These are phyloP conservation scores for Zygothrica quintamaculata DNA, from an alignment of 2,888 invertebrate species.

Conservation along the genomic window DNA sequence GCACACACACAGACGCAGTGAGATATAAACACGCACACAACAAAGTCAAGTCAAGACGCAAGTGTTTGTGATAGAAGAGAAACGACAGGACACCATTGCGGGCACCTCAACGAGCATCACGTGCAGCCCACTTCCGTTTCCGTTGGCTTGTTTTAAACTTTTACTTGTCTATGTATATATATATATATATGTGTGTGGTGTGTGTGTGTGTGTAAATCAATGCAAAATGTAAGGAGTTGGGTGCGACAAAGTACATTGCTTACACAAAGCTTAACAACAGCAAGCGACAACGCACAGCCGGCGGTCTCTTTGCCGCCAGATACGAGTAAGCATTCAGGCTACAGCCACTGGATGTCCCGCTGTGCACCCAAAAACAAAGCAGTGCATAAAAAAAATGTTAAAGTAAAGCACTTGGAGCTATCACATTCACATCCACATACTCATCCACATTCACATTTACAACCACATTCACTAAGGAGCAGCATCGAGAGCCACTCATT, in stretches of 20 bases:
- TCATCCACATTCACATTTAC: constrained; percentile 21
- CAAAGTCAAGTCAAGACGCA: constrained; percentile 61
- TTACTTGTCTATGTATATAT: constrained; percentile 17
- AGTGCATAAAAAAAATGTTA: constrained; percentile 66
- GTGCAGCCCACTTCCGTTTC: constrained; percentile 77
- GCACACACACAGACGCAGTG: constrained; percentile 18
- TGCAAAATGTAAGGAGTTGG: constrained; percentile 41
- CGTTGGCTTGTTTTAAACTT: constrained; percentile 78
- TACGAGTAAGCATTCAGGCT: constrained; percentile 14
- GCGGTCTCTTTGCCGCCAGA: constrained; percentile 47
- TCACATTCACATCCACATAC: constrained; percentile 59
- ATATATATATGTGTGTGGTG: constrained; percentile 36
- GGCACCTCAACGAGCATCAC: constrained; percentile 70
- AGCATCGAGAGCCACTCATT: constrained; percentile 79
- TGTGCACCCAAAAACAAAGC: constrained; percentile 65
- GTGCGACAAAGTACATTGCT: constrained; percentile 73
- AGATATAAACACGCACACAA: constrained; percentile 12
- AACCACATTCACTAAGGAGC: constrained; percentile 24
- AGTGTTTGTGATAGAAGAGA: constrained; percentile 66
- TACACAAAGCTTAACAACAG: constrained; percentile 78
- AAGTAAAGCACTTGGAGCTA: constrained; percentile 67
- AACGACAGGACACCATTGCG: constrained; percentile 49
- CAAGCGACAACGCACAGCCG: constrained; percentile 60
- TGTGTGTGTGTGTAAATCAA: constrained; percentile 63
- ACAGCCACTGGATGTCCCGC: constrained; percentile 7